These are phyloP conservation scores for Pangasius djambal DNA, from an alignment of 2,797 vertebrate genomes.

Conservation along the genomic window DNA sequence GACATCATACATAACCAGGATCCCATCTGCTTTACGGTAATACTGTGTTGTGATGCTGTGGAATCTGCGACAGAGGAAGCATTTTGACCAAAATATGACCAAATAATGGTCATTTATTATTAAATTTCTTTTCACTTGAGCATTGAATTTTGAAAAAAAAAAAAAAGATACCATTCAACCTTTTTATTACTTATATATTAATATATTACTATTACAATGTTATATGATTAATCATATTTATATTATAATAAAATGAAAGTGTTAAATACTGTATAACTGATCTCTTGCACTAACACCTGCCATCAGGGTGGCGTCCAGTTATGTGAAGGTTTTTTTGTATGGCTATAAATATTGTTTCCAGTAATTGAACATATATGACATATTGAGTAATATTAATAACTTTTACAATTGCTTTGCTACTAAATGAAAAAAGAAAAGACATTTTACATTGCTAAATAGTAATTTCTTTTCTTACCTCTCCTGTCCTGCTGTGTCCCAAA, in stretches of 20 bases:
- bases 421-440: not conserved
- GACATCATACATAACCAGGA: conserved; percentile 83
- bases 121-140: not conserved
- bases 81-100: not conserved
- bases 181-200: not conserved
- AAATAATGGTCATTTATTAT: not conserved
- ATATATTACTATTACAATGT: not conserved
- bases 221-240: not conserved
- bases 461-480: conserved; percentile 71
- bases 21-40: conserved; percentile 79
- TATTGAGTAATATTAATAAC: too few relatives aligned
- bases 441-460: not conserved
- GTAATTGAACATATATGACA: not conserved
- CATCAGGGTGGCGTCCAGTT: not conserved
- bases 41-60: conserved; percentile 84
- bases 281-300: not conserved
- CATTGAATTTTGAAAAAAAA: not conserved
- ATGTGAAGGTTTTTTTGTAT: not conserved
- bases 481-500: conserved; percentile 88
- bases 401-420: not conserved
- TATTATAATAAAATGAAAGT: not conserved
- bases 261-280: not conserved
- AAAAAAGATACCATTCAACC: not conserved
- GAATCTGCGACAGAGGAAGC: conserved; percentile 68
- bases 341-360: not conserved